phyloP scores from a whole-genome alignment of 2,888 invertebrate genomes.

The Polietes domitor region DNA sequence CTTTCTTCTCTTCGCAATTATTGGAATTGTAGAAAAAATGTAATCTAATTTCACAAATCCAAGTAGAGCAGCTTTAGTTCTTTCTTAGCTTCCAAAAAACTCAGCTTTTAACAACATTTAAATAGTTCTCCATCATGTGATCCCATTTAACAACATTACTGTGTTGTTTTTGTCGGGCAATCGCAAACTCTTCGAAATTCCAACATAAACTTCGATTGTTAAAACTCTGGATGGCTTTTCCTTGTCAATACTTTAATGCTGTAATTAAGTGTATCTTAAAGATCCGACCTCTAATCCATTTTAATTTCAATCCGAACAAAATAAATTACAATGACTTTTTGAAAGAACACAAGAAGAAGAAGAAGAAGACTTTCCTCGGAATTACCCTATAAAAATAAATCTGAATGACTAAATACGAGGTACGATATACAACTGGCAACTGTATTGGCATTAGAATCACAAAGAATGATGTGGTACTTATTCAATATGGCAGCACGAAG shows the following conservation, averaged over 20 bases:
- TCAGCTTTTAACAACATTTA: too few species aligned
- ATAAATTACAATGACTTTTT: constrained; percentile 43
- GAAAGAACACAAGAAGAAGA: not conserved
- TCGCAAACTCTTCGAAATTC: not conserved
- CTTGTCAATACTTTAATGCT: not conserved
- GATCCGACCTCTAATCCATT: not conserved
- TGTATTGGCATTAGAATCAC: not conserved
- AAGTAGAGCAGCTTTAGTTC: too few species aligned
- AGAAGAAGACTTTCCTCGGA: constrained; percentile 37
- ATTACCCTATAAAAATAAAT: constrained; percentile 46
- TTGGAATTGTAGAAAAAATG: too few species aligned
- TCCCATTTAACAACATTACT: too few species aligned
- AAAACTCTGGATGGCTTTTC: not conserved
- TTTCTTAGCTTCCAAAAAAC: too few species aligned
- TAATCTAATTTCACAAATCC: too few species aligned
- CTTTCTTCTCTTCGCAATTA: too few species aligned
- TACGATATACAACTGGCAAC: not conserved
- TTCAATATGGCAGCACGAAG: not conserved
- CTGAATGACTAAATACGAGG: not conserved
- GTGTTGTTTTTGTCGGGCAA: too few species aligned
- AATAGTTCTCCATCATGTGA: too few species aligned
- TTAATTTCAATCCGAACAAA: constrained; percentile 22
- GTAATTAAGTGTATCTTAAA: not conserved
- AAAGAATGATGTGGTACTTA: not conserved
- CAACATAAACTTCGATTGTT: not conserved